Percentiles rank a stretch among this genome's conserved stretches.
phyloP scores from a whole-genome alignment of 2,113 vertebrate genomes.

The Mesoclemmys tuberculata region DNA sequence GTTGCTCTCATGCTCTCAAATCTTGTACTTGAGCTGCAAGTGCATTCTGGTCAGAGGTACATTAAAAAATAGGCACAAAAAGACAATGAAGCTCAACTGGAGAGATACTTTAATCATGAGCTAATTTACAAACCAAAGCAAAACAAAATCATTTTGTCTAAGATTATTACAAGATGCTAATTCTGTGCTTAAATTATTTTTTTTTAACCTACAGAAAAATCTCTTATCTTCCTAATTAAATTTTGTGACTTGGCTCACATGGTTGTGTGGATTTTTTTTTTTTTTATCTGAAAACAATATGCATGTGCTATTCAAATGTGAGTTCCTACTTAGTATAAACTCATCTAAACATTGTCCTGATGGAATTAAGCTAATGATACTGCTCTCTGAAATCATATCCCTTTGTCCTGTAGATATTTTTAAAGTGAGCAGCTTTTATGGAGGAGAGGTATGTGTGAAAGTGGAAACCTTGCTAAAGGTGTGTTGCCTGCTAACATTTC shows the following conservation, averaged over 20 bases:
- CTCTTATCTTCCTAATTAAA: constrained; percentile 83
- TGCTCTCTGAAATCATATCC: constrained; percentile 32
- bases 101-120: constrained; percentile 87
- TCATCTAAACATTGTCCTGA: constrained; percentile 48
- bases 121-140: constrained; percentile 89
- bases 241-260: constrained; percentile 75
- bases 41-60: constrained; percentile 79
- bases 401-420: constrained; percentile 52
- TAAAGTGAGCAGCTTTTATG: constrained; percentile 55
- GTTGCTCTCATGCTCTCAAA: constrained; percentile 80
- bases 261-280: constrained; percentile 55
- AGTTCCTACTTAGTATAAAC: constrained; percentile 67
- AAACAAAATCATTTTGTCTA: constrained; percentile 83
- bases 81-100: constrained; percentile 80
- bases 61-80: constrained; percentile 74
- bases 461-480: constrained; percentile 29
- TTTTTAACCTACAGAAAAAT: constrained; percentile 59
- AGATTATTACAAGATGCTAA: constrained; percentile 88
- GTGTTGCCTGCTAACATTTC: constrained; percentile 41
- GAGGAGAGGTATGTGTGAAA: constrained; percentile 5
- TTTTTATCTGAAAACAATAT: constrained; percentile 53
- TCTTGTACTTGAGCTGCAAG: constrained; percentile 82
- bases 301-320: constrained; percentile 73
- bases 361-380: constrained; percentile 45
- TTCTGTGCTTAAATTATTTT: constrained; percentile 80